Conservation (phyloP, 2,888 invertebrate genomes). For the Imbricaverruca yamaguchii region DNA sequence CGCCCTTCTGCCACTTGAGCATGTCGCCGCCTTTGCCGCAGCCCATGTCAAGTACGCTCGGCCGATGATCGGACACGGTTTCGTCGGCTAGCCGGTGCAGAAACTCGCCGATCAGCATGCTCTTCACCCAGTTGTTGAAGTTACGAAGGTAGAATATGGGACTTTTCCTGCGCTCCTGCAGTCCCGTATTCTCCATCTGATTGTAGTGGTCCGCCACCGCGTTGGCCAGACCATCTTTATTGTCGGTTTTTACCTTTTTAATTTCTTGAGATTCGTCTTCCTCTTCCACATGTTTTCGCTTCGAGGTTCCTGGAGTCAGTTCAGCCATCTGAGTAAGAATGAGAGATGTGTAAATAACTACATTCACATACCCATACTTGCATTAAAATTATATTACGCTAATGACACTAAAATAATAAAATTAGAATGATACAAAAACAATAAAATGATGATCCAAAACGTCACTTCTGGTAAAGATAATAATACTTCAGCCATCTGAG, state of each 20-base stretch:
- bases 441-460: too few relatives aligned
- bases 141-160: slow-evolving; percentile 89
- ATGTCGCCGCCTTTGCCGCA: slow-evolving; percentile 99
- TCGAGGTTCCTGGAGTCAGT: background rate
- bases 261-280: background rate
- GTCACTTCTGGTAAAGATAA: too few relatives aligned
- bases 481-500: too few relatives aligned
- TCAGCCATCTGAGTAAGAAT: background rate
- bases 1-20: slow-evolving; percentile 82
- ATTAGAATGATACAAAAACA: too few relatives aligned
- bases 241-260: background rate
- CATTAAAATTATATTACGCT: too few relatives aligned
- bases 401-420: too few relatives aligned
- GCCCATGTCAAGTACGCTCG: slow-evolving; percentile 83
- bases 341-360: too few relatives aligned
- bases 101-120: slow-evolving; percentile 76
- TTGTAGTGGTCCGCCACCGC: slow-evolving; percentile 92
- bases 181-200: slow-evolving; percentile 70
- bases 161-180: slow-evolving; percentile 71
- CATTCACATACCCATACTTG: too few relatives aligned
- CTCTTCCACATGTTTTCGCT: background rate
- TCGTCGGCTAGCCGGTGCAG: slow-evolving; percentile 29
- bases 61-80: slow-evolving; percentile 24
- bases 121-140: slow-evolving; percentile 99
- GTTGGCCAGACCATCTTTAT: background rate